phyloP scores from a whole-genome alignment of 1,140 invertebrate species.

The Drosophila tani region DNA sequence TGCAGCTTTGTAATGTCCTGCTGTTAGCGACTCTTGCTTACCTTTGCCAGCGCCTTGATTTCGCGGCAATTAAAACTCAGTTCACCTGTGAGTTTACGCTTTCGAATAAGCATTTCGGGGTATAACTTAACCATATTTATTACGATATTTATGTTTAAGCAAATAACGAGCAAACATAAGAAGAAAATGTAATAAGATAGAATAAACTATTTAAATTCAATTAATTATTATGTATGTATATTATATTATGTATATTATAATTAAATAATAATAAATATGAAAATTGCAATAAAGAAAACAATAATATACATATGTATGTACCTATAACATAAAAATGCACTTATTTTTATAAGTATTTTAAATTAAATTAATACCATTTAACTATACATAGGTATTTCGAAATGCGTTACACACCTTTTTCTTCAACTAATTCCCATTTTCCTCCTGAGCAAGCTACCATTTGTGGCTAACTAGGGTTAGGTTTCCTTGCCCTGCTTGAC shows the following conservation, averaged over 20 bases:
- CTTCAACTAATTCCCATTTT: neutral
- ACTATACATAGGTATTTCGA: neutral
- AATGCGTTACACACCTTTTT: neutral
- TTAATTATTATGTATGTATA: too few species aligned
- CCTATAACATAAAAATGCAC: too few species aligned
- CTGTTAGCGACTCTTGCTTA: constrained; percentile 37
- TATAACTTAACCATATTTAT: neutral
- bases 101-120: neutral
- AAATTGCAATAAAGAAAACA: too few species aligned
- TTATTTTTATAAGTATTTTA: too few species aligned
- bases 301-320: too few species aligned
- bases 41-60: constrained; percentile 15
- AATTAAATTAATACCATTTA: too few species aligned
- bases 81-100: neutral
- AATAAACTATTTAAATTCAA: too few species aligned
- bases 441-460: constrained; percentile 2
- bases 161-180: neutral
- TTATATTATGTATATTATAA: too few species aligned
- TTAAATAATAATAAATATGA: too few species aligned
- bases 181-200: too few species aligned
- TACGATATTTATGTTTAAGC: neutral
- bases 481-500: constrained; percentile 10
- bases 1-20: constrained; percentile 51
- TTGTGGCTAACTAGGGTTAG: constrained; percentile 18
- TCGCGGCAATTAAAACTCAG: constrained; percentile 37